Conservation (phyloP, 2,888 invertebrate species). For the Nephrotoma flavescens region DNA sequence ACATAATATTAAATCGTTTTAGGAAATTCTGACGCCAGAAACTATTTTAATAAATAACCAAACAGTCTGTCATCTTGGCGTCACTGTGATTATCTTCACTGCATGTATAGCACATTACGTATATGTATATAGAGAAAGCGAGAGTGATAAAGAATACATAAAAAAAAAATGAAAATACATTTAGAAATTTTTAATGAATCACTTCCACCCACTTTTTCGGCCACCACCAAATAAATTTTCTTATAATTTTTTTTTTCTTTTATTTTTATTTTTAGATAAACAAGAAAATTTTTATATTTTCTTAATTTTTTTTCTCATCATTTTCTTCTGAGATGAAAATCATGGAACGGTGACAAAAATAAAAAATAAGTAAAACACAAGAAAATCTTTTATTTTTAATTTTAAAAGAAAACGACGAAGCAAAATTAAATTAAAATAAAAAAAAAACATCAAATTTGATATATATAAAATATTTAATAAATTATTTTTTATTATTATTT, state of each 20-base stretch:
- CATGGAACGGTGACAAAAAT: constrained; percentile 14
- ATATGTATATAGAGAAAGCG: background rate
- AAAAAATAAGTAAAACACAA: constrained; percentile 1
- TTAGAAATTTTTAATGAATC: background rate
- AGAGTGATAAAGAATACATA: no score
- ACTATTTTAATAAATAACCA: background rate
- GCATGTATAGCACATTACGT: background rate
- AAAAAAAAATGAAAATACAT: background rate
- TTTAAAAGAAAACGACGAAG: background rate
- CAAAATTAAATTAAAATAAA: background rate
- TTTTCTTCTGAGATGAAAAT: constrained; percentile 9
- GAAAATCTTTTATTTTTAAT: background rate
- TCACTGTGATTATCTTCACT: background rate
- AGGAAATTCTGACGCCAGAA: background rate
- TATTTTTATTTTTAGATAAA: constrained; percentile 1
- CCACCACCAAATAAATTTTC: background rate
- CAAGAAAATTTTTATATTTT: background rate
- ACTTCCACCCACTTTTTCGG: background rate
- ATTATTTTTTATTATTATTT: background rate
- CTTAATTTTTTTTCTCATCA: background rate
- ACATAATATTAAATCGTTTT: background rate
- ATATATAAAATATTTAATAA: background rate
- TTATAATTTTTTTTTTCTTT: background rate
- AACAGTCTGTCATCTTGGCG: background rate
- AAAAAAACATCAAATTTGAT: background rate